Base-by-base conservation (phyloP, 2,888 invertebrate genomes). In the Megastigmus dorsalis region DNA sequence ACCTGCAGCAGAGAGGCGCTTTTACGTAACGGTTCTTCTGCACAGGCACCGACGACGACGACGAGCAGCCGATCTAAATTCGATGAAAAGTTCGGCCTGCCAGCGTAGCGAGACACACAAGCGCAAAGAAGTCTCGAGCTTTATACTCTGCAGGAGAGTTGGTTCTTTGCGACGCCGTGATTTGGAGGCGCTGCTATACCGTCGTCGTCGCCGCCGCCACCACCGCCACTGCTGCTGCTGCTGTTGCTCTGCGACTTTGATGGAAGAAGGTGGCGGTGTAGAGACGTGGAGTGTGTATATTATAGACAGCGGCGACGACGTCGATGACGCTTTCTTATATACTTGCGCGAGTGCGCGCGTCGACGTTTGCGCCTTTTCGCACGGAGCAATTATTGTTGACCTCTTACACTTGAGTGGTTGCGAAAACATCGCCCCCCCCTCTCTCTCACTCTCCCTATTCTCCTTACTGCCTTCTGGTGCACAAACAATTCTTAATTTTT, bases 11-110 rank as follows among this genome's bases (percentile, higher is more conserved):
- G 41, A 15, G 41, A 43, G 20, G 15, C n/a, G 48, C 41, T 43
- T 63, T 75, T 75, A 75, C 70, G 75, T 75, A 75, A 75, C 66
- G 52, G n/a, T n/a, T n/a, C n/a, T n/a, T n/a, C n/a, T n/a, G n/a
- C n/a, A n/a, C n/a, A n/a, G n/a, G n/a, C n/a, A n/a, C n/a, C n/a
- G n/a, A n/a, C n/a, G n/a, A n/a, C 23, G 55, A 5, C 43, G 45
- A 50, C 65, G 41, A 66, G 26, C 38, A 26, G 43, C 20, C 67
- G 70, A 75, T 71, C 71, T 71, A 75, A 75, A 75, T 71, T 28
- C 71, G 62, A 75, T 75, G 62, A 71, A 66, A 75, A 71, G 55
- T 59, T 65, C 38, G 50, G 13, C 13, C 59, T 18, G 23, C 18
- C 13, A 3, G 6, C 10, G n/a, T 3, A 15, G 18, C 9, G 52